Evolutionary conservation across 2,113 vertebrate species (phyloP), one percentile per base, ranked within the genome.

Genomic region (Aegithalos caudatus): DNA sequence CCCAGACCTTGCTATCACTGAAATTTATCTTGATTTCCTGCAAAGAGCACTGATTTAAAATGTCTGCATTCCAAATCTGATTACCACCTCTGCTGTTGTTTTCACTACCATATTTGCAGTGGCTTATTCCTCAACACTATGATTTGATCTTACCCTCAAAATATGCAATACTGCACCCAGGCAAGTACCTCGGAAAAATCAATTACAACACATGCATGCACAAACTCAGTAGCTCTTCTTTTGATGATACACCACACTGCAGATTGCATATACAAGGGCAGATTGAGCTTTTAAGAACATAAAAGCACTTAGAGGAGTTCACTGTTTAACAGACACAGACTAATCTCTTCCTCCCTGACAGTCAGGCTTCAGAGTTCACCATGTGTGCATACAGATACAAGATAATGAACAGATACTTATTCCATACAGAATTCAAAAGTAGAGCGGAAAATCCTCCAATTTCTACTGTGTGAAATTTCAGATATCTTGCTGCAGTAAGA

Each of bases 391-490:
- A 92, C 78, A 94, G 67, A 97, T 81, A 92, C 42, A 90, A 83
- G 73, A 89, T 95, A 97, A 96, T 94, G 94, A 98, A 93, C 79
- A 95, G 50, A 89, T 71, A 95, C 76, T 92, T 97, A 95, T 97
- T 96, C 95, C 86, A 62, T 48, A 78, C 81, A 50, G 58, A 94
- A 96, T 94, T 97, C 87, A 97, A 95, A 97, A 79, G 29, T 25
- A 66, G 88, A 66, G 18, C 44, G n/a, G 71, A 81, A 95, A 88
- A 78, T 53, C 62, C 71, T 94, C 45, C 47, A 9, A 25, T 64
- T 94, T 92, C 76, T 60, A 33, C 56, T 56, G 10, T 42, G 48
- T 48, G 80, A 81, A 93, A 90, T 87, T 74, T 74, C 74, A 85
- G 67, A 37, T 51, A 56, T 45, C 56, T 92, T 71, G n/a, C 35